Percentiles rank a stretch among this genome's conserved stretches.
Conservation (phyloP, 2,888 invertebrate genomes). For the Tachina fera region DNA sequence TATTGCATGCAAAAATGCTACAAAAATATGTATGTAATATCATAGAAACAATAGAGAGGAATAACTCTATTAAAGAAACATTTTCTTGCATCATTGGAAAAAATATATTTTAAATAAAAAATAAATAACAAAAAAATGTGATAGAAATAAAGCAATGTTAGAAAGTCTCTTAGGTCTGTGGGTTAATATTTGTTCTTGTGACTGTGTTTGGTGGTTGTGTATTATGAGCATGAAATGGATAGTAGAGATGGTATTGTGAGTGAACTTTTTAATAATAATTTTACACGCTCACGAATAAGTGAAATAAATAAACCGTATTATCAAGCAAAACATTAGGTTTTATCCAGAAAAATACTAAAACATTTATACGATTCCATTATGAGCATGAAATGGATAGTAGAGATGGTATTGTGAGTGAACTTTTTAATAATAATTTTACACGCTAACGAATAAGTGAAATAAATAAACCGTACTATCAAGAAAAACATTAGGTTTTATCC, state of each 20-base stretch:
- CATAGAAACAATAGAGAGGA: conserved; percentile 45
- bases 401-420: not conserved
- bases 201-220: conserved; percentile 18
- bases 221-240: conserved; percentile 8
- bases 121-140: not conserved
- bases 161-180: conserved; percentile 18
- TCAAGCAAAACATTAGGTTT: no score
- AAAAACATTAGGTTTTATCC: no score
- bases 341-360: no score
- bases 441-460: not conserved
- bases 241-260: not conserved
- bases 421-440: not conserved
- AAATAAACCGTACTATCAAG: no score
- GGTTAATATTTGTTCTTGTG: conserved; percentile 35
- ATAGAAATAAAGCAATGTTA: conserved; percentile 22
- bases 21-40: not conserved
- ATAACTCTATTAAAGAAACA: conserved; percentile 64
- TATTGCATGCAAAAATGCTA: conserved; percentile 38
- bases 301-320: no score
- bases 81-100: not conserved
- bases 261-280: not conserved
- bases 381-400: not conserved
- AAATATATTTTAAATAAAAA: conserved; percentile 1
- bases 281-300: not conserved
- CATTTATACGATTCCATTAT: no score